Evolutionary conservation across 2,888 invertebrate genomes (phyloP).

Genomic region (Drosophila limbata): DNA sequence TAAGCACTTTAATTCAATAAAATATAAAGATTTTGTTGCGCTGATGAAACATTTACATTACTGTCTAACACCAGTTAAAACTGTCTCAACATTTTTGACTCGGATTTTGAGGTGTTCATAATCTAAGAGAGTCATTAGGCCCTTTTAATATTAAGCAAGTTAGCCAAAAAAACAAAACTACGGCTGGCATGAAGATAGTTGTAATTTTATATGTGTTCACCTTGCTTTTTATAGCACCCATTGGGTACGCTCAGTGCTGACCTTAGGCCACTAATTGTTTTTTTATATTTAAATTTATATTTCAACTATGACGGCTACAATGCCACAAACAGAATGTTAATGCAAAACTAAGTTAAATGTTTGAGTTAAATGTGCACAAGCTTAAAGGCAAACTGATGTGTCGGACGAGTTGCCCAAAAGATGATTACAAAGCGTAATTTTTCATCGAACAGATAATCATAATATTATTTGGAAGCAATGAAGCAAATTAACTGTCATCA

Average conservation of each 20-base stretch:
- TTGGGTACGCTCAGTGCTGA: slow-evolving; percentile 18
- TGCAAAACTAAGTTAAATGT: slow-evolving; percentile 18
- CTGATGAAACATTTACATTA: neutral
- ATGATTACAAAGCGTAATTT: slow-evolving; percentile 5
- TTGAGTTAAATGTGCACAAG: neutral
- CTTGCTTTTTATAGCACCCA: slow-evolving; percentile 31
- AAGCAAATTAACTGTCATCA: slow-evolving; percentile 9
- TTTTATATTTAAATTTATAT: slow-evolving; percentile 22
- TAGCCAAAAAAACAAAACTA: neutral
- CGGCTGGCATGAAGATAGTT: slow-evolving; percentile 7
- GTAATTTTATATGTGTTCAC: slow-evolving; percentile 22
- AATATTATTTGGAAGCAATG: slow-evolving; percentile 16
- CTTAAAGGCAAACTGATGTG: slow-evolving; percentile 2
- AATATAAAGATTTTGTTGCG: neutral
- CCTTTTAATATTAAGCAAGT: neutral
- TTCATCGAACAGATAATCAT: neutral
- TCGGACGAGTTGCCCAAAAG: neutral
- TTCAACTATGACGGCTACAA: slow-evolving; percentile 10
- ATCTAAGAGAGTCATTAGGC: slow-evolving; percentile 9
- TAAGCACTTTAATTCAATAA: neutral
- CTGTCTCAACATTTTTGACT: neutral
- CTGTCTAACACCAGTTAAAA: neutral
- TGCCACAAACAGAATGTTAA: neutral
- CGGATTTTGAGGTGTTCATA: neutral
- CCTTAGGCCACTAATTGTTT: slow-evolving; percentile 41